These are phyloP conservation scores for Lasaia peninsularis DNA, from an alignment of 1,140 invertebrate species.

Conservation along the genomic window DNA sequence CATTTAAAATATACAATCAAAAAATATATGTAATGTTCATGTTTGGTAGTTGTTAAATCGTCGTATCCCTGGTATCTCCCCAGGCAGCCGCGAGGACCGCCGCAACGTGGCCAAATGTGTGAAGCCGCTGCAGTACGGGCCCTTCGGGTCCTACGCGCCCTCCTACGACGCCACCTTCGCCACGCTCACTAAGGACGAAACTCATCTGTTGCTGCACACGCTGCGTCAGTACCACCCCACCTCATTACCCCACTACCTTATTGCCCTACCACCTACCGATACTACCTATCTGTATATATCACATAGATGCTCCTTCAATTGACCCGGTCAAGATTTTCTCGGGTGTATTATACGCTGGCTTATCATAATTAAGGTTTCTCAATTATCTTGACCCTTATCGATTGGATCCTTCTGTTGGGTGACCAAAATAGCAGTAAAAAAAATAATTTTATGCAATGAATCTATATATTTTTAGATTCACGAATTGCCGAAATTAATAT, in stretches of 20 bases:
- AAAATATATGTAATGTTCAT: too few species aligned
- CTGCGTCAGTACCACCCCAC: conserved; percentile 81
- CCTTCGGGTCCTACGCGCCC: conserved; percentile 96
- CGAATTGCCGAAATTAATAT: too few species aligned
- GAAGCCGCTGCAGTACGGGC: conserved; percentile 94
- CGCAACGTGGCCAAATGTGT: conserved; percentile 93
- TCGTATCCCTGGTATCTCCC: neutral
- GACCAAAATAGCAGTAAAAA: too few species aligned
- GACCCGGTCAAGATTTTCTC: too few species aligned
- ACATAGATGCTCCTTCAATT: too few species aligned
- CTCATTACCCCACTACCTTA: neutral
- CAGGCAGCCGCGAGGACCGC: conserved; percentile 91
- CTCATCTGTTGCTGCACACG: conserved; percentile 92
- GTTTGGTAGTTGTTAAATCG: neutral
- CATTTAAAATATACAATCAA: too few species aligned
- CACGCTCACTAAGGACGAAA: conserved; percentile 95
- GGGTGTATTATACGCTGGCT: too few species aligned
- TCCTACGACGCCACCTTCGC: conserved; percentile 97
- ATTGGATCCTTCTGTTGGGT: too few species aligned
- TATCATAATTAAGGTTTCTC: too few species aligned
- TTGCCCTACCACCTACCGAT: neutral
- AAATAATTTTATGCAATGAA: too few species aligned
- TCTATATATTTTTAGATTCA: too few species aligned
- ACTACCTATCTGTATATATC: neutral
- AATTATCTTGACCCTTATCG: too few species aligned